Evolutionary conservation across 2,888 invertebrate genomes (phyloP), one percentile per base, ranked within the genome.

Genomic region (Callyntrura guangdongensis): DNA sequence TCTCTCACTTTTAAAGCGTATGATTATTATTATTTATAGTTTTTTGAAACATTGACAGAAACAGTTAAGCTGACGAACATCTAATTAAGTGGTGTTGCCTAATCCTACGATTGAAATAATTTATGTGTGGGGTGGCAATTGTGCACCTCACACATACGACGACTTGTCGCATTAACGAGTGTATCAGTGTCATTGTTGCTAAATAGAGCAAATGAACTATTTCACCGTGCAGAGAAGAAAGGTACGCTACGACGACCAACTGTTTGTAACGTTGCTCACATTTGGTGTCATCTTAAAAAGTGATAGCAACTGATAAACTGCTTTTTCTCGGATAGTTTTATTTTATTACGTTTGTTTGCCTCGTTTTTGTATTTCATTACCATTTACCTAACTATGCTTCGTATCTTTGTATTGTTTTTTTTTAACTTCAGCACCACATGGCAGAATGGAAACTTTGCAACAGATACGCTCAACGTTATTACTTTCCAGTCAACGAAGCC

Each of bases 401-500:
- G n/a, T n/a, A n/a, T n/a, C n/a, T n/a, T n/a, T n/a, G n/a, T n/a
- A 25, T 22, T 67, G 25, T 67, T 14, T 27, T 27, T 36, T 11
- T 27, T 25, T 67, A 17, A 1, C 64, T 22, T 11, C 17, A 64
- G 0, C 17, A 11, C 69, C 36, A 61, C 9, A 0, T 59, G 61
- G 61, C 61, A 17, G 36, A 36, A 45, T 69, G 36, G 45, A 45
- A 69, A 45, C 69, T 12, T 27, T 22, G 17, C n/a, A n/a, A 67
- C 27, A 27, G 3, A 67, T 25, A 59, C 1, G 25, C 11, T 36
- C 25, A 27, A 27, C 22, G 64, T 56, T 67, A 69, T 69, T 20
- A 69, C 53, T 53, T 69, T 82, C 64, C 64, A 82, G 69, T 53
- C 47, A 84, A 36, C 69, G 20, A 53, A 69, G 53, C 27, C 56